Evolutionary conservation across 1,140 invertebrate species (phyloP).

Genomic region (Latrodectus geometricus): DNA sequence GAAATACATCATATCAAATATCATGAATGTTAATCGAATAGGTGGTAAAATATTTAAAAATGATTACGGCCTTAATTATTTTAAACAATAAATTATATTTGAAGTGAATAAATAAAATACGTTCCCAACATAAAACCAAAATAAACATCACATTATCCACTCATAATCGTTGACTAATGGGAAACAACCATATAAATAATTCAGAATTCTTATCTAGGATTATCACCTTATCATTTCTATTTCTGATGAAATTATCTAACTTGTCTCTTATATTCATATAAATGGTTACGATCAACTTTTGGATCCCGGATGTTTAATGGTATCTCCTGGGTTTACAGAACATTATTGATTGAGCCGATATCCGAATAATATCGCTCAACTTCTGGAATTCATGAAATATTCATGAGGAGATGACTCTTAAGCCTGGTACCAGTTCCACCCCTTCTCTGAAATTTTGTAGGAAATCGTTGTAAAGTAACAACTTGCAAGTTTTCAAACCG

Average conservation of each 20-base stretch:
- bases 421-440: background rate
- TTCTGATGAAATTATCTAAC: background rate
- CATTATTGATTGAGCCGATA: conserved; percentile 57
- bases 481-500: conserved; percentile 16
- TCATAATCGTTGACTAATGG: no score
- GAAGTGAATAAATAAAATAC: no score
- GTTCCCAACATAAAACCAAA: no score
- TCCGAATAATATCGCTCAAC: conserved; percentile 44
- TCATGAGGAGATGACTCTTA: conserved; percentile 37
- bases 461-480: conserved; percentile 51
- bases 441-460: conserved; percentile 6
- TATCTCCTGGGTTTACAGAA: conserved; percentile 34
- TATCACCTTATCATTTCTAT: background rate
- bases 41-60: no score
- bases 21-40: no score
- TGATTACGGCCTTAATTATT: no score
- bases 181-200: no score
- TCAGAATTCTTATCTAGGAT: background rate
- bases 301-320: conserved; percentile 29
- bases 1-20: no score
- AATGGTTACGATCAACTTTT: background rate
- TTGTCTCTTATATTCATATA: background rate
- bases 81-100: no score
- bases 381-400: conserved; percentile 49
- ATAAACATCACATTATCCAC: no score